These are phyloP conservation scores for Meteorus sp. DNA, from an alignment of 1,140 invertebrate genomes.

Conservation along the genomic window DNA sequence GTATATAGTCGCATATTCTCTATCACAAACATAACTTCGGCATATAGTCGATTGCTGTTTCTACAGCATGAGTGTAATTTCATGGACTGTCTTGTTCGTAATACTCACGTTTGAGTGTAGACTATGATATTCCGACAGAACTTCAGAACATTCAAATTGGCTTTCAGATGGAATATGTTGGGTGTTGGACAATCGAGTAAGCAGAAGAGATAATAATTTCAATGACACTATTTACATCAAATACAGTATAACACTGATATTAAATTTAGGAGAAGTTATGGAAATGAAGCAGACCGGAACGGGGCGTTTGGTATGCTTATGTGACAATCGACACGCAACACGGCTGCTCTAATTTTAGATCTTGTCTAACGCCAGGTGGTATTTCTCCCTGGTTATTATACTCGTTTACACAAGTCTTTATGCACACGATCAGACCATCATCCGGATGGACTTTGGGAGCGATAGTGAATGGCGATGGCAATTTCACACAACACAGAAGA, in stretches of 20 bases:
- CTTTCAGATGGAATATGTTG: no score
- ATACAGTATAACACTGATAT: constrained; percentile 11
- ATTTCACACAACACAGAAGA: background rate
- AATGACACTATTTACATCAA: no score
- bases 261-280: constrained; percentile 53
- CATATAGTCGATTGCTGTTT: no score
- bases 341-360: constrained; percentile 58
- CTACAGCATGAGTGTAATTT: no score
- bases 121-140: no score
- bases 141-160: no score
- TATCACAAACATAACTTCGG: no score
- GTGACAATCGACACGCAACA: constrained; percentile 57
- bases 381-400: constrained; percentile 55
- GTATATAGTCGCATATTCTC: no score
- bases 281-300: constrained; percentile 57
- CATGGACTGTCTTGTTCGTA: no score
- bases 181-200: no score
- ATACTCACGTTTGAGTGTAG: no score
- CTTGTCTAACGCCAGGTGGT: constrained; percentile 58
- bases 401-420: constrained; percentile 55
- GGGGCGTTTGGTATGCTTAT: constrained; percentile 56
- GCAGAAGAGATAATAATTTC: no score
- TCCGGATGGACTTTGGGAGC: background rate
- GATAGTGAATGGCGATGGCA: background rate
- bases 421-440: constrained; percentile 35